Evolutionary conservation across 2,888 invertebrate species (phyloP).

Genomic region (Caenorhabditis sp.): DNA sequence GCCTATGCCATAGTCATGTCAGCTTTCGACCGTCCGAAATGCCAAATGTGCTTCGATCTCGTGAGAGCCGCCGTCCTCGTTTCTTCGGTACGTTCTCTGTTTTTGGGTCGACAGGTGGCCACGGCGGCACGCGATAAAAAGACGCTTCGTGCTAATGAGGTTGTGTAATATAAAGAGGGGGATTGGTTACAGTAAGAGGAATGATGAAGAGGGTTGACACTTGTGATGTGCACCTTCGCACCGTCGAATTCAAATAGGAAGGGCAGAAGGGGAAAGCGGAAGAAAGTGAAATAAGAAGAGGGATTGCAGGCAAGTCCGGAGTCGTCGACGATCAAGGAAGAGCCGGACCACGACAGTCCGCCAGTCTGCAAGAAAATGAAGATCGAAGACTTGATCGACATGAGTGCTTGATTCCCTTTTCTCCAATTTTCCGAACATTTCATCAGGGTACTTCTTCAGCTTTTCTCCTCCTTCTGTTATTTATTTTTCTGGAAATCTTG

Average conservation of each 20-base stretch:
- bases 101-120: slow-evolving; percentile 51
- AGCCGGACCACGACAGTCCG: slow-evolving; percentile 17
- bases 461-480: slow-evolving; percentile 7
- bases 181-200: slow-evolving; percentile 50
- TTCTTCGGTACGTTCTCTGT: slow-evolving; percentile 36
- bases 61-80: slow-evolving; percentile 48
- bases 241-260: neutral
- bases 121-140: slow-evolving; percentile 36
- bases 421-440: slow-evolving; percentile 10
- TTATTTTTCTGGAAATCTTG: slow-evolving; percentile 21
- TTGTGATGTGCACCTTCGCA: slow-evolving; percentile 37
- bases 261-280: no score
- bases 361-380: slow-evolving; percentile 54
- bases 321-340: slow-evolving; percentile 14
- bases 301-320: slow-evolving; percentile 34
- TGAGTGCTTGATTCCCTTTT: slow-evolving; percentile 17
- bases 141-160: slow-evolving; percentile 52
- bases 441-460: slow-evolving; percentile 49
- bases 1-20: slow-evolving; percentile 68
- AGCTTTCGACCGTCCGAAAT: slow-evolving; percentile 70
- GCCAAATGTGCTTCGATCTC: slow-evolving; percentile 69
- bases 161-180: slow-evolving; percentile 56
- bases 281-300: no score
- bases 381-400: slow-evolving; percentile 40
- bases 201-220: slow-evolving; percentile 51